phyloP scores from a whole-genome alignment of 1,140 invertebrate species.

The Drosophila funebris region DNA sequence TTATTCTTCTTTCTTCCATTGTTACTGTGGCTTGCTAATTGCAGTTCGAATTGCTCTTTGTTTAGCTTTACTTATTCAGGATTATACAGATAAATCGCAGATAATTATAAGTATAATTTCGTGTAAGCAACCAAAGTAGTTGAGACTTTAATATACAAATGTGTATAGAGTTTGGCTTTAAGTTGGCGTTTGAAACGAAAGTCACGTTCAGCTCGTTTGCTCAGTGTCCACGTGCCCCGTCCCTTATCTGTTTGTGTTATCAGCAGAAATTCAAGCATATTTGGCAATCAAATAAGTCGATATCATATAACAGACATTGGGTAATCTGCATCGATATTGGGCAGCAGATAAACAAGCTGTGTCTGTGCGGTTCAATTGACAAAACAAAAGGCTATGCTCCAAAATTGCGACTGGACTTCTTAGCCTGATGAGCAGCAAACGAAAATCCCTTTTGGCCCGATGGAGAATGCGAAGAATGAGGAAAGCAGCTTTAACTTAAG shows the following conservation, averaged over 20 bases:
- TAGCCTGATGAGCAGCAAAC: conserved; percentile 41
- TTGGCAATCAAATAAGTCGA: conserved; percentile 12
- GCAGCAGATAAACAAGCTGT: conserved; percentile 32
- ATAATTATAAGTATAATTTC: neutral
- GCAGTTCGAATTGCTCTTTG: neutral
- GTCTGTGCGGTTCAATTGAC: conserved; percentile 24
- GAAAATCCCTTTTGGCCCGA: conserved; percentile 58
- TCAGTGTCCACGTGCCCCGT: neutral
- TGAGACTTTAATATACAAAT: neutral
- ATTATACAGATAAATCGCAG: neutral
- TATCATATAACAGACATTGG: conserved; percentile 2
- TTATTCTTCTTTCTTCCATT: neutral
- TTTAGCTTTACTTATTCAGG: neutral
- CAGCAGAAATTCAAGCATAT: conserved; percentile 1
- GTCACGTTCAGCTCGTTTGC: conserved; percentile 13
- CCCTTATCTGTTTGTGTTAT: neutral
- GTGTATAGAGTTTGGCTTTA: neutral
- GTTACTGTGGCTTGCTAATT: neutral
- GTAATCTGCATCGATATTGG: conserved; percentile 33
- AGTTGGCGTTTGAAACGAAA: conserved; percentile 1
- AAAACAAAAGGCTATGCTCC: conserved; percentile 34
- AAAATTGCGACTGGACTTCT: neutral
- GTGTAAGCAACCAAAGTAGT: neutral
- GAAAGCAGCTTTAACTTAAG: neutral
- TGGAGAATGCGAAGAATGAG: neutral